These are phyloP conservation scores for Anarrhichthys ocellatus DNA, from an alignment of 2,113 vertebrate species.

Conservation along the genomic window DNA sequence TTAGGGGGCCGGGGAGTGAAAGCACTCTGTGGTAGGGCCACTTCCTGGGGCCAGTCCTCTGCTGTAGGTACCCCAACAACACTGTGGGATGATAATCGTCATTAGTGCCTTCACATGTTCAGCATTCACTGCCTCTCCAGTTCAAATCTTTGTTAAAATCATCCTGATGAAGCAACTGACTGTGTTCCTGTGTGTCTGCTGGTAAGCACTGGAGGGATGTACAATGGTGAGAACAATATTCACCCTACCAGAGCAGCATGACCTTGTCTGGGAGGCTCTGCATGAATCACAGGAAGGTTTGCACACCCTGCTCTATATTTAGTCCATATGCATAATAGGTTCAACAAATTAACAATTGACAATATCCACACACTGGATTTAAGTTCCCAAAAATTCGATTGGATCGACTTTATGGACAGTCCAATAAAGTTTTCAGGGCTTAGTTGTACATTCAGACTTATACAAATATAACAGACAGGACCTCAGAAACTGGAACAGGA, in stretches of 20 bases:
- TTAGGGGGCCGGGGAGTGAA: constrained; percentile 90
- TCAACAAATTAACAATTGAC: background rate
- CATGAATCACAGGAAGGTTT: background rate
- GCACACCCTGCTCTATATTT: background rate
- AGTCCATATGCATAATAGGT: background rate
- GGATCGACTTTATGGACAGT: background rate
- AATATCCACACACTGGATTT: background rate
- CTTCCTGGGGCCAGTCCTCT: constrained; percentile 96
- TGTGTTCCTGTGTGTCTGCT: background rate
- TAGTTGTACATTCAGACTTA: background rate
- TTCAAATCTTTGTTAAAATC: background rate
- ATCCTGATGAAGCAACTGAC: background rate
- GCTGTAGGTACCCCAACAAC: constrained; percentile 93
- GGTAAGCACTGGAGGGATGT: background rate
- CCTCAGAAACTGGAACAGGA: background rate
- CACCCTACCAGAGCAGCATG: background rate
- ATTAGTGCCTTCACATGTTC: constrained; percentile 2
- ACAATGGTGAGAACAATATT: background rate
- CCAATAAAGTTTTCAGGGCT: background rate
- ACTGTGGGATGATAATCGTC: constrained; percentile 72
- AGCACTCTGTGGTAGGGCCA: constrained; percentile 94
- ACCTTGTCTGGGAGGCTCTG: background rate
- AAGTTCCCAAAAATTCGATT: background rate
- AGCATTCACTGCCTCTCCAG: background rate
- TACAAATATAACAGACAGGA: background rate